Evolutionary conservation across 2,888 invertebrate species (phyloP), one percentile per base, ranked within the genome.

Genomic region (Drosophila quinaria): DNA sequence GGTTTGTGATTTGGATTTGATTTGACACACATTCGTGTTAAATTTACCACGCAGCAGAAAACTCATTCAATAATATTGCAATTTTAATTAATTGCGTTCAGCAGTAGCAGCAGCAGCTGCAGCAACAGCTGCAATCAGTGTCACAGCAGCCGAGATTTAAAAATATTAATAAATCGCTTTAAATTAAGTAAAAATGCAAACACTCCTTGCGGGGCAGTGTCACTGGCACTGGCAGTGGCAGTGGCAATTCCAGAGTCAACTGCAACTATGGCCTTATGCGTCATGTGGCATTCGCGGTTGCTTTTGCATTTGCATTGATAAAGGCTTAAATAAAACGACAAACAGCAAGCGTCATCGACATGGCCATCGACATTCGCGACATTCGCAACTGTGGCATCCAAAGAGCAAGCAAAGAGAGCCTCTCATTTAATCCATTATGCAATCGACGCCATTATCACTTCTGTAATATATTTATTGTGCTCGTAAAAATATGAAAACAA

Each of bases 171-270:
- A 85, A 87, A 86, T 86, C 73, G 74, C 68, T 73, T 73, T 47
- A 81, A 81, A 85, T 85, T 87, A 85, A 85, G 85, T 71, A 79
- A 70, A 82, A 81, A 49, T 58, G 75, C 79, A 85, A 82, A 87
- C 81, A 78, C 55, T 49, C 55, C 42, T 22, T 46, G 46, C 37
- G n/a, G 33, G 19, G 15, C 17, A 17, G 41, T 19, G 33, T 6
- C 42, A 41, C 13, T 29, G 29, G n/a, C 29, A 44, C 13, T 25
- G 51, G n/a, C 25, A 37, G 10, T 17, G 42, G n/a, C 46, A n/a
- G 3, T 11, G 29, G 13, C 49, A 33, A 17, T 11, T 3, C 1
- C 31, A 49, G 17, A 49, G 17, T 31, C 47, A 22, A 42, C 37
- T 25, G 55, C 44, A 56, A 56, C 55, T 44, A 56, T 51, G 49